Percentiles rank a stretch among this genome's conserved stretches.
Conservation (phyloP, 2,888 invertebrate species). For the Ramazzottius varieornatus region DNA sequence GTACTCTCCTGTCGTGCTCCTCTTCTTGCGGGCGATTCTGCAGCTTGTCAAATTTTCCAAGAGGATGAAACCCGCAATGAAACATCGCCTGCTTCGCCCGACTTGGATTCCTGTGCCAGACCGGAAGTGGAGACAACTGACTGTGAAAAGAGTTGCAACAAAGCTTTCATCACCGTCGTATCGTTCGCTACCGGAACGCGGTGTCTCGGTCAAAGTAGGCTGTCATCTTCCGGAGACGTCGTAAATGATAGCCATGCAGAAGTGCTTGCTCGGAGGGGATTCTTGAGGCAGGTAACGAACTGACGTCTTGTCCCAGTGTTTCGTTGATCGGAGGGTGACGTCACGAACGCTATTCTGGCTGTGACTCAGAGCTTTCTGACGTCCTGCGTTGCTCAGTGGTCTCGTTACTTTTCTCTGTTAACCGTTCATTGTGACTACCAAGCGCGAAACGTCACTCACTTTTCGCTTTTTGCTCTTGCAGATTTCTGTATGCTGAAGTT, state of each 20-base stretch:
- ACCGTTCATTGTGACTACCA: not conserved
- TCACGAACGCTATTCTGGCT: conserved; percentile 13
- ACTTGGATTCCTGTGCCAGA: too few relatives aligned
- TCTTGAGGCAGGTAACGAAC: conserved; percentile 47
- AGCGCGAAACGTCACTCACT: too few relatives aligned
- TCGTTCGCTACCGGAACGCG: conserved; percentile 73
- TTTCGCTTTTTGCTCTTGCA: conserved; percentile 8
- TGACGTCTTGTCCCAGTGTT: too few relatives aligned
- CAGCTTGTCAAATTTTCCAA: too few relatives aligned
- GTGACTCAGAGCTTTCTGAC: too few relatives aligned
- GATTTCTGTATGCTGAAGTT: conserved; percentile 16
- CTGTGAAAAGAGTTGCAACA: conserved; percentile 11
- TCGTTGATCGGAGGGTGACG: conserved; percentile 29
- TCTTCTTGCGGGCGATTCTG: not conserved
- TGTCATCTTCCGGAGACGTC: conserved; percentile 26
- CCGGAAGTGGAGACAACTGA: not conserved
- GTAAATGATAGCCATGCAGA: conserved; percentile 80
- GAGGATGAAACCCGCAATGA: too few relatives aligned
- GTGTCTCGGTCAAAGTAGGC: conserved; percentile 40
- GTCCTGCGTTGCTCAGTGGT: conserved; percentile 8
- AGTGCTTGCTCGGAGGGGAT: conserved; percentile 51
- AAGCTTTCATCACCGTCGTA: conserved; percentile 31
- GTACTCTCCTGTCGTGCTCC: not conserved
- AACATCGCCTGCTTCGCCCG: too few relatives aligned
- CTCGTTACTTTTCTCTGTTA: conserved; percentile 4